Percentiles rank a stretch among this genome's conserved stretches.
These are phyloP conservation scores for Ceryle rudis DNA, from an alignment of 2,797 vertebrate genomes.

Conservation along the genomic window DNA sequence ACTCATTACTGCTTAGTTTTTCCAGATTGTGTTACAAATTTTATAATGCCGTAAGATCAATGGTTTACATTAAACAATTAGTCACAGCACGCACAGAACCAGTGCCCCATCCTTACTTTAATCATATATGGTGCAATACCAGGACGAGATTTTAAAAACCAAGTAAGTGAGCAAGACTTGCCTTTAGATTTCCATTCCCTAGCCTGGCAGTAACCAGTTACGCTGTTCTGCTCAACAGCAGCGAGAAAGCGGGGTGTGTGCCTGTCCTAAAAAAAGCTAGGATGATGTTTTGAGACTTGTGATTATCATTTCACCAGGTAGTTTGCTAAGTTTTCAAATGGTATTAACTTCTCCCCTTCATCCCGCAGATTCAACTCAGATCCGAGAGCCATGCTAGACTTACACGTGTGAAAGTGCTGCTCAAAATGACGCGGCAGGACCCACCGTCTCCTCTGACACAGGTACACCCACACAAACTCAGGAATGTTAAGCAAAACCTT, in stretches of 20 bases:
- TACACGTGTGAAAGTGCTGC: neutral
- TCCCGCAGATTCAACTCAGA: neutral
- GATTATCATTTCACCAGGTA: neutral
- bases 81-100: conserved; percentile 60
- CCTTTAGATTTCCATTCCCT: neutral
- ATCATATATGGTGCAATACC: conserved; percentile 14
- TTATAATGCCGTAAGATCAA: conserved; percentile 58
- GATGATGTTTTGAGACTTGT: neutral
- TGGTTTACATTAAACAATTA: conserved; percentile 67
- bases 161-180: neutral
- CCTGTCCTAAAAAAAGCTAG: neutral
- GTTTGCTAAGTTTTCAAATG: neutral
- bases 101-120: conserved; percentile 45
- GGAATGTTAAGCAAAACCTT: neutral
- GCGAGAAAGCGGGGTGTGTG: neutral
- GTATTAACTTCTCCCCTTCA: neutral
- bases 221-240: neutral
- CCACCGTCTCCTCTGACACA: neutral
- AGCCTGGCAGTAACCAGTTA: neutral
- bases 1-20: conserved; percentile 61
- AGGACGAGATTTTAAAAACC: neutral
- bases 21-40: conserved; percentile 64
- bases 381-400: neutral
- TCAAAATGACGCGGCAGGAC: neutral
- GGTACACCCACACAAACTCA: neutral